phyloP scores from a whole-genome alignment of 1,140 invertebrate species.

The Proales similis region DNA sequence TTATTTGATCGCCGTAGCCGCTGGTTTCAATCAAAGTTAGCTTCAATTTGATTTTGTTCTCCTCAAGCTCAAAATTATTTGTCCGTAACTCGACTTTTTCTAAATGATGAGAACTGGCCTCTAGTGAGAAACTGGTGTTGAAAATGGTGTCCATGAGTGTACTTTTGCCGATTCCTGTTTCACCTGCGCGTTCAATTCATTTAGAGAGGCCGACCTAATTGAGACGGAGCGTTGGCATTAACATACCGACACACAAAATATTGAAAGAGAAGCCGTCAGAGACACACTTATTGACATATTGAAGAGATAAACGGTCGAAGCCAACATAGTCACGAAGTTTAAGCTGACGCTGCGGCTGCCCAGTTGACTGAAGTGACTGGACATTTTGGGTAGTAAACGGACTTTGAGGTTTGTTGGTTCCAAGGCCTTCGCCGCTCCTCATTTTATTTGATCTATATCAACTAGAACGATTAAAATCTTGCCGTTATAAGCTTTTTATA shows the following conservation, averaged over 20 bases:
- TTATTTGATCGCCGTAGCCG: conserved; percentile 97
- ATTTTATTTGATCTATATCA: no score
- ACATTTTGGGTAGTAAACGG: no score
- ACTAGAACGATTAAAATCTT: no score
- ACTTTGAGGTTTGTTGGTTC: no score
- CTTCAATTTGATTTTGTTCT: conserved; percentile 90
- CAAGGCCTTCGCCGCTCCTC: no score
- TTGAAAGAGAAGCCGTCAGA: conserved; percentile 96
- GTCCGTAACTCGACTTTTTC: conserved; percentile 84
- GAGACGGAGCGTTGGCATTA: no score
- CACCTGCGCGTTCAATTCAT: no score
- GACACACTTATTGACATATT: conserved; percentile 93
- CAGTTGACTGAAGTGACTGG: no score
- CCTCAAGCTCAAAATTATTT: conserved; percentile 91
- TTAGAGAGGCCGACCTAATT: no score
- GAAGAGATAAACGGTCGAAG: conserved; percentile 95
- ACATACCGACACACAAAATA: conserved; percentile 89
- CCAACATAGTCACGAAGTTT: conserved; percentile 76
- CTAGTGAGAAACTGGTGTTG: conserved; percentile 92
- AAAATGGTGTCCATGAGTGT: conserved; percentile 98
- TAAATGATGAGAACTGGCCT: conserved; percentile 77
- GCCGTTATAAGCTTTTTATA: no score
- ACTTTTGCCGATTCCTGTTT: conserved; percentile 96
- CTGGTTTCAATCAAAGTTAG: conserved; percentile 94
- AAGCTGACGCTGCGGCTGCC: no score